These are phyloP conservation scores for Pseudococcus viburni DNA, from an alignment of 2,888 invertebrate species.

Conservation along the genomic window DNA sequence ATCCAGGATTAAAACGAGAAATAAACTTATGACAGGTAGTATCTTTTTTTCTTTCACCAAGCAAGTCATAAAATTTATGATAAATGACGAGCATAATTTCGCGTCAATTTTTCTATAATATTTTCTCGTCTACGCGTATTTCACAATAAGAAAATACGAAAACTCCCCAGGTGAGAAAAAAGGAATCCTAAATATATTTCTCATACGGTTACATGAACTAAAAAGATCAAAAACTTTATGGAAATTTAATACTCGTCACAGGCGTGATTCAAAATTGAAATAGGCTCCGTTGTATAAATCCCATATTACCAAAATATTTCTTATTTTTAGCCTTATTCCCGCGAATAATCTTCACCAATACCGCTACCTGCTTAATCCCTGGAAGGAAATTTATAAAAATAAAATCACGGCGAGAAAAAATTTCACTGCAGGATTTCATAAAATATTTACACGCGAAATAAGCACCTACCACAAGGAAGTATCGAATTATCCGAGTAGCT, in stretches of 20 bases:
- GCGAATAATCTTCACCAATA: constrained; percentile 1
- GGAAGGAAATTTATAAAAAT: not conserved
- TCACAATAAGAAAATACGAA: not conserved
- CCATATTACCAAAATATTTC: constrained; percentile 36
- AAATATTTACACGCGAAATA: constrained; percentile 39
- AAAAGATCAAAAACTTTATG: constrained; percentile 15
- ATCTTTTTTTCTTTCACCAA: not conserved
- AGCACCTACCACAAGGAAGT: not conserved
- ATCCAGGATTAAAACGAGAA: constrained; percentile 2
- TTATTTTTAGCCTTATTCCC: not conserved
- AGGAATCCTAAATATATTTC: constrained; percentile 19
- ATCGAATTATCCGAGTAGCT: constrained; percentile 37
- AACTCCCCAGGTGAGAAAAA: constrained; percentile 4
- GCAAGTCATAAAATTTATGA: not conserved
- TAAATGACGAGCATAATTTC: constrained; percentile 12
- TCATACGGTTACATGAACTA: constrained; percentile 2
- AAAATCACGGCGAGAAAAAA: not conserved
- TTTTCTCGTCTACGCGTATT: not conserved
- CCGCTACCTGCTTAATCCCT: not conserved
- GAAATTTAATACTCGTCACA: constrained; percentile 25
- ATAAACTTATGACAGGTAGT: constrained; percentile 15
- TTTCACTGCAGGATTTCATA: not conserved
- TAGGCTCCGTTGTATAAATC: not conserved
- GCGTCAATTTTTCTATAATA: not conserved
- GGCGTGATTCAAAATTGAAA: constrained; percentile 14